Evolutionary conservation across 2,888 invertebrate genomes (phyloP).

Genomic region (Invenusta paracnida): DNA sequence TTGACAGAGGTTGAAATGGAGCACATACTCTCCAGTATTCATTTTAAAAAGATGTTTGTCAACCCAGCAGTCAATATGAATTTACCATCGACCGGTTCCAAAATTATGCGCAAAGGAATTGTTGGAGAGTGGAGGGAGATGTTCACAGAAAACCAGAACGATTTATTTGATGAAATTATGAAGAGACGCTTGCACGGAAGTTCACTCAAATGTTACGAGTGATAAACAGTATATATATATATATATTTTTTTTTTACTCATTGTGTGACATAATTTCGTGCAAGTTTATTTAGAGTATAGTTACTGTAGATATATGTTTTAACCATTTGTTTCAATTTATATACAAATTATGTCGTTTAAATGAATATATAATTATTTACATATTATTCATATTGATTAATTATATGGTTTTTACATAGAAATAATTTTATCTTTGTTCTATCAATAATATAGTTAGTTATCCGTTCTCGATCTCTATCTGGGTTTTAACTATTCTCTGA

Average conservation of each 20-base stretch:
- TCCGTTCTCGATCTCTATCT: too few relatives aligned
- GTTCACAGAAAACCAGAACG: background rate
- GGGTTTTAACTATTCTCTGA: too few relatives aligned
- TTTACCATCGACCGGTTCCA: background rate
- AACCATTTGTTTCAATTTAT: too few relatives aligned
- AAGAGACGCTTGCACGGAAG: background rate
- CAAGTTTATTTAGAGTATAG: too few relatives aligned
- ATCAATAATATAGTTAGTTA: too few relatives aligned
- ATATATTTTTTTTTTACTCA: background rate
- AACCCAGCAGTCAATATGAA: background rate
- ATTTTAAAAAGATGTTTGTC: background rate
- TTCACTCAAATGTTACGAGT: background rate
- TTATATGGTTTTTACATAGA: too few relatives aligned
- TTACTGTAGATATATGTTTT: too few relatives aligned
- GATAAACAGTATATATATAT: too few relatives aligned
- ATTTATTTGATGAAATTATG: background rate
- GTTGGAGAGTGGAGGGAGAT: background rate
- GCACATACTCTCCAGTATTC: background rate
- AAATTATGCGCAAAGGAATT: slow-evolving; percentile 28
- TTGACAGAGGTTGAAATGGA: background rate
- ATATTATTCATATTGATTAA: too few relatives aligned
- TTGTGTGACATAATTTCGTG: background rate
- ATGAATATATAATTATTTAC: too few relatives aligned
- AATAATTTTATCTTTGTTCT: too few relatives aligned
- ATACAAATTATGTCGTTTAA: too few relatives aligned